Base-by-base conservation (phyloP, 2,113 vertebrate species). In the Turdus rufiventris region DNA sequence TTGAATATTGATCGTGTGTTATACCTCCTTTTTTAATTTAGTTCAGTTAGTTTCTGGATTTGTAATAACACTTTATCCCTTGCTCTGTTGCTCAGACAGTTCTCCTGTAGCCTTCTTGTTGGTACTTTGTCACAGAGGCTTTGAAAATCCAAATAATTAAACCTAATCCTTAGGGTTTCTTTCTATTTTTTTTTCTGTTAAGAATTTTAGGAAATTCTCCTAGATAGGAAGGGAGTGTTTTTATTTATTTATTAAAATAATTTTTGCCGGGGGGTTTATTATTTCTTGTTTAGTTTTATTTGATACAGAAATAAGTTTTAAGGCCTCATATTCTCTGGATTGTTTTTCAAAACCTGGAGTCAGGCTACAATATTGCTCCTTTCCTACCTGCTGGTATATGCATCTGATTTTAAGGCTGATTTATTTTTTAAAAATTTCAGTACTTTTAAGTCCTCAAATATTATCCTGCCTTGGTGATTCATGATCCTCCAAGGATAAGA, bases 341-440 rank as follows among this genome's bases (percentile, higher is more conserved):
- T 10, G 2, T 29, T 92, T 63, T 47, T 84, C 56, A 67, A 91
- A 89, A 77, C 68, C 26, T 70, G 50, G 74, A 90, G 54, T 62
- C 36, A 77, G 38, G 21, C 72, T 74, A 25, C 60, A 21, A 13
- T 75, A 73, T 66, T 80, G 24, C 33, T 80, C 8, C 60, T 40
- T 85, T 43, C 83, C 21, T 65, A 9, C 48, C 71, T 5, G 5
- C 72, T 91, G 67, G 24, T 90, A 47, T 25, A 79, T 18, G 12
- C 87, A 56, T 67, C 61, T 47, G 45, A 48, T 96, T 94, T 94
- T 87, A 80, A 80, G 68, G 60, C 51, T 51, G 57, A 85, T 92
- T 83, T 95, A 74, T 90, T 93, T 96, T 94, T 93, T 93, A 91
- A 94, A 62, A 88, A 48, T 71, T 88, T 85, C 34, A 71, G 31